A percentile compares a stretch with the other conserved stretches of the same genome.
Conservation (phyloP, 2,113 vertebrate species). For the Sakesphorus luctuosus region DNA sequence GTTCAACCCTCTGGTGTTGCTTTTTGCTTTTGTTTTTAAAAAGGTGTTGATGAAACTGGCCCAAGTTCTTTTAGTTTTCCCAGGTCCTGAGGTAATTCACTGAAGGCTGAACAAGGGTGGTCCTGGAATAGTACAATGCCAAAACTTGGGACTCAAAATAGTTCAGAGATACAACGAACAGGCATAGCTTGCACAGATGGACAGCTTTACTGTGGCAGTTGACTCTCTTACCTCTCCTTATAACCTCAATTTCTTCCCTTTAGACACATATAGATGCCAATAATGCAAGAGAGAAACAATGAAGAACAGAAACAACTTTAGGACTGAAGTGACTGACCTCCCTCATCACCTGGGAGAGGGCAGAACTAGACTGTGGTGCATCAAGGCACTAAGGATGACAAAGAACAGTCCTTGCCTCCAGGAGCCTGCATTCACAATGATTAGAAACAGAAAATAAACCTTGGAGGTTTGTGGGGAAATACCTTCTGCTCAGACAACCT, state of each 20-base stretch:
- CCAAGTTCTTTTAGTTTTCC: neutral
- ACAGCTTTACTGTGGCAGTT: neutral
- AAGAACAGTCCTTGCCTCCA: slow-evolving; percentile 42
- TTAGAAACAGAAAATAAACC: slow-evolving; percentile 57
- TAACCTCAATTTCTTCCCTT: neutral
- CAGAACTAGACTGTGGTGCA: neutral
- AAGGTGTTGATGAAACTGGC: neutral
- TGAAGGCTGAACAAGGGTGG: neutral
- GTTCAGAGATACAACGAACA: neutral
- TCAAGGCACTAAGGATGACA: neutral
- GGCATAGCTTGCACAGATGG: neutral
- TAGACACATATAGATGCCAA: neutral
- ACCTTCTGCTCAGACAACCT: neutral
- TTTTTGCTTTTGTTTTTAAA: neutral
- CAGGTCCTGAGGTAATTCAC: neutral
- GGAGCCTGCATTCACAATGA: neutral
- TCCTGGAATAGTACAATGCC: neutral
- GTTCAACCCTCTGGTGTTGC: neutral
- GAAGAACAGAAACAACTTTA: neutral
- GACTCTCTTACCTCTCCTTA: neutral
- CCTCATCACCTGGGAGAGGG: neutral
- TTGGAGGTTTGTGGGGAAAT: slow-evolving; percentile 36
- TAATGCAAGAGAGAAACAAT: neutral
- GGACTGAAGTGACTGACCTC: neutral
- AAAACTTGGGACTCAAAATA: neutral